Percentiles rank a stretch among this genome's conserved stretches.
Conservation (phyloP, 2,888 invertebrate genomes). For the Notodonta ziczac region DNA sequence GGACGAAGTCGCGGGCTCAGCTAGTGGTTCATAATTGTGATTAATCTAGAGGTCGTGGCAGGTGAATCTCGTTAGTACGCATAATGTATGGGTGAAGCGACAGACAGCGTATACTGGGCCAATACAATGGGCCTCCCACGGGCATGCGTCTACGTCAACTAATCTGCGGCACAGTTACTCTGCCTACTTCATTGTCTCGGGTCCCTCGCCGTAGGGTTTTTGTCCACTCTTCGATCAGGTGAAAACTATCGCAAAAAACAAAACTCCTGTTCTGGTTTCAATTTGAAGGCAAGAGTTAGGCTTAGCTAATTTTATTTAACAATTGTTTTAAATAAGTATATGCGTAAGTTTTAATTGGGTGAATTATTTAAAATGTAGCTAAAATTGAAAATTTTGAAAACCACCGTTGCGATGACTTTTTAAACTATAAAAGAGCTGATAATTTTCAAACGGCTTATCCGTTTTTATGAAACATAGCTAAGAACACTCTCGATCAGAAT, state of each 20-base stretch:
- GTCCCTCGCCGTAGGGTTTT: conserved; percentile 57
- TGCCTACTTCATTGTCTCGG: conserved; percentile 44
- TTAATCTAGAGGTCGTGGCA: background rate
- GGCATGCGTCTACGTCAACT: conserved; percentile 28
- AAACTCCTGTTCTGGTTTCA: conserved; percentile 31
- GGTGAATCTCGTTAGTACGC: conserved; percentile 4
- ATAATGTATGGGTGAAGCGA: conserved; percentile 18
- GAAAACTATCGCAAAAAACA: conserved; percentile 64
- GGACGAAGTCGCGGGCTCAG: too few species aligned
- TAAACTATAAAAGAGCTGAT: too few species aligned
- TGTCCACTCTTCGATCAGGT: conserved; percentile 58
- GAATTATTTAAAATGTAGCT: too few species aligned
- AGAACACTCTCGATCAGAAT: too few species aligned
- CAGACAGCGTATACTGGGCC: conserved; percentile 17
- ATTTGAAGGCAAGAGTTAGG: background rate
- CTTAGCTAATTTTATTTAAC: too few species aligned
- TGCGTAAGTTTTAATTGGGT: background rate
- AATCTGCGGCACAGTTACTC: conserved; percentile 51
- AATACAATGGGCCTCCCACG: conserved; percentile 37
- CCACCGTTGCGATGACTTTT: too few species aligned
- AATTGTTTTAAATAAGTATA: too few species aligned
- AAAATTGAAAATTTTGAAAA: too few species aligned
- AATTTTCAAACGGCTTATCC: too few species aligned
- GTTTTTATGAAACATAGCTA: too few species aligned
- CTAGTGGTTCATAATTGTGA: background rate